Evolutionary conservation across 2,888 invertebrate species (phyloP).

Genomic region (Apeira syringaria): DNA sequence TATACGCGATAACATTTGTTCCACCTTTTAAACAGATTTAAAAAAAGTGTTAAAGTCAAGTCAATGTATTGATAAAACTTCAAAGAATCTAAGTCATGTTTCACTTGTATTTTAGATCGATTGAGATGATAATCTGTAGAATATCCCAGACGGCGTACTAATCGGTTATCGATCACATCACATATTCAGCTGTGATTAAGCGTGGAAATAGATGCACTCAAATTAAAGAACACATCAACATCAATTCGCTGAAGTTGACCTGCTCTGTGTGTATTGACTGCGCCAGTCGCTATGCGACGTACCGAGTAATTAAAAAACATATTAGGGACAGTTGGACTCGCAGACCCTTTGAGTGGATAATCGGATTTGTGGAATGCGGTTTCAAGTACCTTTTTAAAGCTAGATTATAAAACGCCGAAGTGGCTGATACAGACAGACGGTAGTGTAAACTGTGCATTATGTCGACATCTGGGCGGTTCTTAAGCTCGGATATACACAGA

Average conservation of each 20-base stretch:
- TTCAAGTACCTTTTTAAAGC: conserved; percentile 55
- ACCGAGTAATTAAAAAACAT: conserved; percentile 71
- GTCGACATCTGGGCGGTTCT: conserved; percentile 19
- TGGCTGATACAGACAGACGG: conserved; percentile 23
- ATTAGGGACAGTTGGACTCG: conserved; percentile 45
- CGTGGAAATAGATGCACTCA: no score
- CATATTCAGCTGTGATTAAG: no score
- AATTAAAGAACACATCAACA: no score
- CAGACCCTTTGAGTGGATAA: conserved; percentile 46
- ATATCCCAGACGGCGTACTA: no score
- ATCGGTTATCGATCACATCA: no score
- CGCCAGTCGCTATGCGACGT: conserved; percentile 17
- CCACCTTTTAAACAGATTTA: no score
- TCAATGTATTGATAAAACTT: no score
- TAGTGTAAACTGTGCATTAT: conserved; percentile 7
- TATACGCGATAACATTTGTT: no score
- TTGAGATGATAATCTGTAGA: no score
- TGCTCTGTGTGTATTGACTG: conserved; percentile 5
- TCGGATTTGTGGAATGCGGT: conserved; percentile 50
- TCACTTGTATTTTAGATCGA: no score
- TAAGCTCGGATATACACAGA: background rate
- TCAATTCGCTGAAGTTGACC: conserved; percentile 1
- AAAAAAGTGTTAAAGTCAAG: no score
- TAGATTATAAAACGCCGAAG: conserved; percentile 53
- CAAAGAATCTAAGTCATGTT: no score